These are phyloP conservation scores for Plutella xylostella DNA, from an alignment of 2,888 invertebrate species.

Conservation along the genomic window DNA sequence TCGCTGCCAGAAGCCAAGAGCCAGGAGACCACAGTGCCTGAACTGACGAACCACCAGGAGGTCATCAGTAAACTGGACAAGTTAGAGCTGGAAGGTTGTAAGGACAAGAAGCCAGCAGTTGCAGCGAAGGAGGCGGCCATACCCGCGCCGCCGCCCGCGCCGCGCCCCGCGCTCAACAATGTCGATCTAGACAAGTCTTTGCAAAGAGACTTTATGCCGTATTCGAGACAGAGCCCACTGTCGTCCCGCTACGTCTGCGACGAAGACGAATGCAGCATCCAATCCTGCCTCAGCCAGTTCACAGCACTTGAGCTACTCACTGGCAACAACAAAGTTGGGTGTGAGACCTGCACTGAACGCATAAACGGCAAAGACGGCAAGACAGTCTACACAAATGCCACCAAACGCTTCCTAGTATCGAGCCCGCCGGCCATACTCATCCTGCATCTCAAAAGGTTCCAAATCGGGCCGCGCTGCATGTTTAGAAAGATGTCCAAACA, in stretches of 20 bases:
- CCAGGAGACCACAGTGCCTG: conserved; percentile 24
- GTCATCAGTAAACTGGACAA: conserved; percentile 35
- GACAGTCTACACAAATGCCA: conserved; percentile 83
- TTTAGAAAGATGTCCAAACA: conserved; percentile 88
- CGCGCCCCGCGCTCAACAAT: conserved; percentile 36
- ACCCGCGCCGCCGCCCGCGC: conserved; percentile 28
- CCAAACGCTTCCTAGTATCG: conserved; percentile 87
- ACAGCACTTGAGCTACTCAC: conserved; percentile 91
- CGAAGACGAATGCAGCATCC: conserved; percentile 85
- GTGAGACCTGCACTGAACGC: conserved; percentile 88
- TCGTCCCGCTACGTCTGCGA: conserved; percentile 78
- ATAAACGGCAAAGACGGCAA: conserved; percentile 76
- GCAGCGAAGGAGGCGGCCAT: conserved; percentile 22
- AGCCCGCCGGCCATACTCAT: conserved; percentile 95
- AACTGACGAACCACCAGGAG: conserved; percentile 35
- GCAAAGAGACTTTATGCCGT: conserved; percentile 39
- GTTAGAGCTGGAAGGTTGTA: conserved; percentile 39
- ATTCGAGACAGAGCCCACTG: conserved; percentile 58
- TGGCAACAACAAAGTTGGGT: conserved; percentile 93
- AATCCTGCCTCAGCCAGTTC: conserved; percentile 93
- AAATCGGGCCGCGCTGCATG: conserved; percentile 78
- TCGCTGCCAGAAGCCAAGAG: conserved; percentile 35
- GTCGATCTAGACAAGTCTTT: conserved; percentile 36
- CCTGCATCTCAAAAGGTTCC: conserved; percentile 95
- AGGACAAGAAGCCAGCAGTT: conserved; percentile 30